Conservation (phyloP, 2,888 invertebrate species). For the Eilema griseolum region DNA sequence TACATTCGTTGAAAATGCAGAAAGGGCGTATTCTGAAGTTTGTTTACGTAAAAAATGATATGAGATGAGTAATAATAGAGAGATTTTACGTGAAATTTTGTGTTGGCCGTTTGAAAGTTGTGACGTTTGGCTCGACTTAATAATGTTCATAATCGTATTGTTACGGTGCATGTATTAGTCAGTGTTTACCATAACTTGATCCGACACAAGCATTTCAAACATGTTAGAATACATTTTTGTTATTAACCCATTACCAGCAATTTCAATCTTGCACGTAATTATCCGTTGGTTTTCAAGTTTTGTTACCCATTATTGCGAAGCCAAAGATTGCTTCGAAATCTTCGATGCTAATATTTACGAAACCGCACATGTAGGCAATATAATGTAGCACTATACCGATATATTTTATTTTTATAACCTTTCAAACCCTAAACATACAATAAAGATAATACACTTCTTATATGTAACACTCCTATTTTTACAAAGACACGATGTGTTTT, state of each 20-base stretch:
- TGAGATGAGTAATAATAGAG: not conserved
- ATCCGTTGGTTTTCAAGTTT: not conserved
- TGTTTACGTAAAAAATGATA: not conserved
- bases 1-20: not conserved
- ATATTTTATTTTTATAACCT: not conserved
- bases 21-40: not conserved
- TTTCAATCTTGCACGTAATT: not conserved
- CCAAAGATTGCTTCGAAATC: not conserved
- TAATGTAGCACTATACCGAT: not conserved
- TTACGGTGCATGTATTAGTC: slow-evolving; percentile 2
- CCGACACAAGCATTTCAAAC: not conserved
- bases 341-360: not conserved
- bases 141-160: not conserved
- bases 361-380: not conserved
- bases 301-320: not conserved
- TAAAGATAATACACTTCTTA: slow-evolving; percentile 15
- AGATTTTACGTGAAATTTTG: not conserved
- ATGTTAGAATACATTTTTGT: not conserved
- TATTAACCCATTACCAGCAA: not conserved
- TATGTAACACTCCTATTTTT: slow-evolving; percentile 3
- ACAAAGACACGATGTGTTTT: not conserved
- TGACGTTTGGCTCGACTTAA: not conserved
- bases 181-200: not conserved
- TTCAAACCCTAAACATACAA: slow-evolving; percentile 7
- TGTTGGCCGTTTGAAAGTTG: not conserved